A percentile compares a stretch with the other conserved stretches of the same genome.
Evolutionary conservation across 2,888 invertebrate species (phyloP).

Genomic region (Sinohyriopsis cumingii): DNA sequence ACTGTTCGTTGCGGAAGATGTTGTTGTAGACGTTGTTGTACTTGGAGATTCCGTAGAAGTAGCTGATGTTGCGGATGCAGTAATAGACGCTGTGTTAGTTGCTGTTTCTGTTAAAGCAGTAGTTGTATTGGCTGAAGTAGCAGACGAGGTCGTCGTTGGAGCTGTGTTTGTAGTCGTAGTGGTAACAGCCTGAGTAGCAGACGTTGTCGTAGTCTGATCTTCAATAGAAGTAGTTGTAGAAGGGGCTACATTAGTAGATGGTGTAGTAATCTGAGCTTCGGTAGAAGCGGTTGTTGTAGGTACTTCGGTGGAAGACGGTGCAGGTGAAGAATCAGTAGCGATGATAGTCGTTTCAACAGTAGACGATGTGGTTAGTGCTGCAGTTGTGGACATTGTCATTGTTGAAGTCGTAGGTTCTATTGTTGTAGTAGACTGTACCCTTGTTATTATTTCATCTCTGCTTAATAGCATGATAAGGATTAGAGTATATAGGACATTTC

Average conservation of each 20-base stretch:
- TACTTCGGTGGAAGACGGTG: slow-evolving; percentile 1
- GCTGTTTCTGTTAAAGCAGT: background rate
- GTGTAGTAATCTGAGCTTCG: background rate
- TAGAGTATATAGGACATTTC: too few species aligned
- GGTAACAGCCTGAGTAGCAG: background rate
- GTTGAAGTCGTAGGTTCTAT: background rate
- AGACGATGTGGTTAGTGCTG: slow-evolving; percentile 4
- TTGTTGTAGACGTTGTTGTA: background rate
- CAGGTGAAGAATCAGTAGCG: slow-evolving; percentile 8
- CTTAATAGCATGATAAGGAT: too few species aligned
- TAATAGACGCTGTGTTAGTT: background rate
- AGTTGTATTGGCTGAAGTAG: background rate
- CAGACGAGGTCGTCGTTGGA: background rate
- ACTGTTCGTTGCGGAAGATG: slow-evolving; percentile 3
- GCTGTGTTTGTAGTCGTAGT: slow-evolving; percentile 1
- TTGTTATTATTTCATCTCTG: too few species aligned
- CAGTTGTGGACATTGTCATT: background rate
- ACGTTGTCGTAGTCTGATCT: slow-evolving; percentile 3
- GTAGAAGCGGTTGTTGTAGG: slow-evolving; percentile 3
- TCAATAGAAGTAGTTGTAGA: slow-evolving; percentile 4
- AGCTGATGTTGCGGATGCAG: background rate
- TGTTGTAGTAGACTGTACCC: background rate
- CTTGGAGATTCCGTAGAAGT: background rate
- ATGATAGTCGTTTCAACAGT: slow-evolving; percentile 2
- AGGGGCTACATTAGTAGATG: slow-evolving; percentile 9